Base-by-base conservation (phyloP, 2,113 vertebrate genomes). In the Rhynchomys soricoides region DNA sequence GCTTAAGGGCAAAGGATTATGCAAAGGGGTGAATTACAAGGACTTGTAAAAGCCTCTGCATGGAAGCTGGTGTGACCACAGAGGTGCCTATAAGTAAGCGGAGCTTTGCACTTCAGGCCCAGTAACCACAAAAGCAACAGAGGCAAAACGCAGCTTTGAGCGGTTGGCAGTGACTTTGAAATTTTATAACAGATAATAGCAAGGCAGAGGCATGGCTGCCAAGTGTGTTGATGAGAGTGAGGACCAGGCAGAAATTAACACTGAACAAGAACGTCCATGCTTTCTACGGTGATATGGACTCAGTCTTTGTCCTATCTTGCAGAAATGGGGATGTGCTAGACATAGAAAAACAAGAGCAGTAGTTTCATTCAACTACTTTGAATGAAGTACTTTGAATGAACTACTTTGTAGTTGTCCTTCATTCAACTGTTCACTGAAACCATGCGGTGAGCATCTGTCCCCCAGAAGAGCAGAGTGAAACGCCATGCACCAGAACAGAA, bases 41-140 rank as follows among this genome's bases (percentile, higher is more conserved):
- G 26, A 52, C 77, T 88, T 77, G 29, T 92, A 79, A 86, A 95
- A 85, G n/a, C 57, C 85, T 97, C 48, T 59, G 40, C 81, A 7
- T 29, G 29, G 59, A 93, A 93, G 59, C n/a, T 34, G 64, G n/a
- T 68, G 1, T 12, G 1, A 59, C 48, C 88, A 79, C 37, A 92
- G 81, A 87, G 70, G 88, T 45, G 12, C 40, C 29, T 55, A 0
- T 71, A 52, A 96, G 68, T 26, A 16, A 52, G 70, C 37, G n/a
- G 77, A 59, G 1, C 68, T n/a, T 66, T 7, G 43, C 24, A 17
- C 64, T 73, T 45, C 73, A 45, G 21, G 66, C 66, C 73, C 70
- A 37, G 52, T 19, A 88, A 78, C 70, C 86, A n/a, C 50, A 85
- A 26, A 70, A 62, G 31, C 34, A 86, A 55, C 3, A 29, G 29